Percentiles rank a stretch among this genome's conserved stretches.
Conservation (phyloP, 2,797 vertebrate species). For the Tokudaia tokunoshimensis region DNA sequence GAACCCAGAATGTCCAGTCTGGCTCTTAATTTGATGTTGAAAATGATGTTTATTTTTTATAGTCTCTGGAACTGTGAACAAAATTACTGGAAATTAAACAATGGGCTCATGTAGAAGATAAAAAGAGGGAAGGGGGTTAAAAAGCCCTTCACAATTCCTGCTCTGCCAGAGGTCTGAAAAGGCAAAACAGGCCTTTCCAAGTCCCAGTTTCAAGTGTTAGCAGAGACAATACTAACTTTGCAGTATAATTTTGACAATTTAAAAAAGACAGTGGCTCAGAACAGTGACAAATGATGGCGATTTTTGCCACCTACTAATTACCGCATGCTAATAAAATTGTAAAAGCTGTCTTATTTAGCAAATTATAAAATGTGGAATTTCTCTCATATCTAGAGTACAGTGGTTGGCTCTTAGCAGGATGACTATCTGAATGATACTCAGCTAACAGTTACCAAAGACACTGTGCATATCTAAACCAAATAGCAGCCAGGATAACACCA, state of each 20-base stretch:
- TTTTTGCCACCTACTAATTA: neutral
- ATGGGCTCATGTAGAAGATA: neutral
- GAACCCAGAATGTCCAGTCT: neutral
- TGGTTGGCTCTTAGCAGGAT: neutral
- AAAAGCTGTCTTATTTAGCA: constrained; percentile 35
- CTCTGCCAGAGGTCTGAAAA: neutral
- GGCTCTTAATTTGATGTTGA: constrained; percentile 7
- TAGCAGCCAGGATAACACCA: neutral
- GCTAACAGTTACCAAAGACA: constrained; percentile 12
- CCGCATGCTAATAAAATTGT: constrained; percentile 39
- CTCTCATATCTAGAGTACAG: neutral
- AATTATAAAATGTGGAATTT: constrained; percentile 45
- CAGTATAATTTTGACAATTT: constrained; percentile 39
- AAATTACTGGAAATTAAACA: constrained; percentile 44
- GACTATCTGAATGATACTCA: constrained; percentile 12
- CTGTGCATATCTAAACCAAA: neutral
- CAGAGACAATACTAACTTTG: neutral
- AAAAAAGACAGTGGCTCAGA: constrained; percentile 30
- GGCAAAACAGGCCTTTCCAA: neutral
- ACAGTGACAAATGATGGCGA: constrained; percentile 15
- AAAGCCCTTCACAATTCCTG: neutral
- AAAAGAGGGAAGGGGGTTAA: neutral
- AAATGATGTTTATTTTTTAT: constrained; percentile 41
- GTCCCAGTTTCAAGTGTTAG: constrained; percentile 29
- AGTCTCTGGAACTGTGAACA: constrained; percentile 21